Conservation (phyloP, 2,113 vertebrate genomes). For the Triplophysa siluroides region DNA sequence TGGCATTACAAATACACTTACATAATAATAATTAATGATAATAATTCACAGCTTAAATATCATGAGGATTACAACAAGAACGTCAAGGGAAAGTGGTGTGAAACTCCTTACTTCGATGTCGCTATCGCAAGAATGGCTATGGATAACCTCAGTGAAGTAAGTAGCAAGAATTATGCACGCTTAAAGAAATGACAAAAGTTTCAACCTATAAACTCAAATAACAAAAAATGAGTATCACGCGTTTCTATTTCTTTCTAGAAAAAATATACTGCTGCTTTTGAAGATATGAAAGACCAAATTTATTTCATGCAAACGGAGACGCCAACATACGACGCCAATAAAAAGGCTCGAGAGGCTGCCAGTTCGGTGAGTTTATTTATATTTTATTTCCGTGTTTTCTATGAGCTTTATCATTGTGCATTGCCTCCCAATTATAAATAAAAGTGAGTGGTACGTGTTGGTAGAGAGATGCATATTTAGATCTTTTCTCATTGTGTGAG, state of each 20-base stretch:
- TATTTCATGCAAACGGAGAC: slow-evolving; percentile 98
- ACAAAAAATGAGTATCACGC: background rate
- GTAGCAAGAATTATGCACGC: slow-evolving; percentile 46
- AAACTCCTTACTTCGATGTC: slow-evolving; percentile 95
- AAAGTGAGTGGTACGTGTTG: background rate
- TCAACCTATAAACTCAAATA: background rate
- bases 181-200: background rate
- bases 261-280: slow-evolving; percentile 87
- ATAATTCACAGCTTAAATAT: slow-evolving; percentile 82
- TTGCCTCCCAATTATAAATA: background rate
- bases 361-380: slow-evolving; percentile 79
- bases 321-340: slow-evolving; percentile 86
- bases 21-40: background rate
- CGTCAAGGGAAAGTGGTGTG: slow-evolving; percentile 93
- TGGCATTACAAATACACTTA: slow-evolving; percentile 2
- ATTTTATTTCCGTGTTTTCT: background rate
- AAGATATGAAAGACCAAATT: slow-evolving; percentile 92
- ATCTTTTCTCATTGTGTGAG: slow-evolving; percentile 54
- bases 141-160: slow-evolving; percentile 88
- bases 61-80: slow-evolving; percentile 92
- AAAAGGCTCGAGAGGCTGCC: slow-evolving; percentile 77
- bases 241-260: slow-evolving; percentile 71
- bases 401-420: background rate
- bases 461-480: slow-evolving; percentile 11
- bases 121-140: slow-evolving; percentile 87